Evolutionary conservation across 2,113 vertebrate genomes (phyloP).

Genomic region (Psittacula cyanocephala): DNA sequence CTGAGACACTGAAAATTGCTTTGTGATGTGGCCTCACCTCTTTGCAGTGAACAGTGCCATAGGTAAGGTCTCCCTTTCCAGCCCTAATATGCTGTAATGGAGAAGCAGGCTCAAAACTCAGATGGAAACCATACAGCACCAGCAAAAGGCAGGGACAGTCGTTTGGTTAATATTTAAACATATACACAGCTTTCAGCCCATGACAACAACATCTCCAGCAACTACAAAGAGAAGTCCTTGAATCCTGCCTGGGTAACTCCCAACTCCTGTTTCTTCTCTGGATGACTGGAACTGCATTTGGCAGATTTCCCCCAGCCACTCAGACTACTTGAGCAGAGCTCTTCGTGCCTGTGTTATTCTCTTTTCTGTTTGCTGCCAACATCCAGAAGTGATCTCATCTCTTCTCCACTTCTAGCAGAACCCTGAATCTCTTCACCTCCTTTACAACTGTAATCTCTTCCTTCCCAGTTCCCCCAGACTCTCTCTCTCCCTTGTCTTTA

Average conservation of each 20-base stretch:
- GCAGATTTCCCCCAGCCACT: not conserved
- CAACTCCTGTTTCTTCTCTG: not conserved
- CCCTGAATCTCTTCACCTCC: not conserved
- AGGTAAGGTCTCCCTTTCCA: not conserved
- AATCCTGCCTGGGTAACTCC: not conserved
- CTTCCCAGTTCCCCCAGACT: not conserved
- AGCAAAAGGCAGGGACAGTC: not conserved
- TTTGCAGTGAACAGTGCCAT: not conserved
- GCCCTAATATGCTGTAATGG: rapidly evolving
- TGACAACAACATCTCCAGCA: not conserved
- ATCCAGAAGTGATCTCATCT: not conserved
- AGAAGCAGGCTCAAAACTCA: not conserved
- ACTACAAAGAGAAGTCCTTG: not conserved
- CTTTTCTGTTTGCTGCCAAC: not conserved
- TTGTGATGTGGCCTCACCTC: not conserved
- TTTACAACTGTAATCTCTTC: not conserved
- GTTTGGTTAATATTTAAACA: not conserved
- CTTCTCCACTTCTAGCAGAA: not conserved
- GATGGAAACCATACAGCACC: rapidly evolving
- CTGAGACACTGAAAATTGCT: not conserved
- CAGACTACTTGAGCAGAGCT: not conserved
- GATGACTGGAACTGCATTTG: not conserved
- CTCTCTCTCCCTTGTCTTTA: not conserved
- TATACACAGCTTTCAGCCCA: not conserved
- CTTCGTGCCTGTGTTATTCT: not conserved